A percentile compares a stretch with the other conserved stretches of the same genome.
Conservation (phyloP, 2,113 vertebrate genomes). For the Montifringilla adamsi region DNA sequence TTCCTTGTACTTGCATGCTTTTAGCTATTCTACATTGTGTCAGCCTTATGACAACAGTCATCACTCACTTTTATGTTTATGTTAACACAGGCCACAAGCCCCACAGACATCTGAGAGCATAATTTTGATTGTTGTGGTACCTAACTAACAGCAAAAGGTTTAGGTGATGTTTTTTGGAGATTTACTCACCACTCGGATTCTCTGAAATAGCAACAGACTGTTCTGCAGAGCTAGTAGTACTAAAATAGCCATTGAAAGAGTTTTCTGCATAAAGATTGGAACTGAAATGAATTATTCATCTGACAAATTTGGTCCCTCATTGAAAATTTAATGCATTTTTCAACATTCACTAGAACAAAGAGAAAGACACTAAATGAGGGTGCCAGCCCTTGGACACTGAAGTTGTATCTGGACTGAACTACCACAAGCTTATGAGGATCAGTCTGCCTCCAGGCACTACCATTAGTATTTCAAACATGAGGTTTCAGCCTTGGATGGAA, state of each 20-base stretch:
- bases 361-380: conserved; percentile 12
- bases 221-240: background rate
- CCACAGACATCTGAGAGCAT: background rate
- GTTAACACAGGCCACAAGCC: background rate
- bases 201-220: background rate
- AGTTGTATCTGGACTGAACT: background rate
- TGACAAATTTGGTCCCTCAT: background rate
- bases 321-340: conserved; percentile 31
- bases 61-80: background rate
- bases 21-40: background rate
- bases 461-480: conserved; percentile 21
- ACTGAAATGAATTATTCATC: conserved; percentile 23
- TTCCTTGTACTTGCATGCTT: background rate
- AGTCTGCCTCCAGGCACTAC: background rate
- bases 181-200: background rate
- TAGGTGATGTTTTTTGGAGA: background rate
- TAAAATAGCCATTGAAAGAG: background rate
- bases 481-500: background rate
- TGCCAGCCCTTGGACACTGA: background rate
- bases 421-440: background rate
- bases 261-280: background rate
- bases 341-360: background rate
- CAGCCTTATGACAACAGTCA: background rate
- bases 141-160: background rate
- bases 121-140: background rate